phyloP scores from a whole-genome alignment of 1,140 invertebrate species.

The Drosophila saltans region DNA sequence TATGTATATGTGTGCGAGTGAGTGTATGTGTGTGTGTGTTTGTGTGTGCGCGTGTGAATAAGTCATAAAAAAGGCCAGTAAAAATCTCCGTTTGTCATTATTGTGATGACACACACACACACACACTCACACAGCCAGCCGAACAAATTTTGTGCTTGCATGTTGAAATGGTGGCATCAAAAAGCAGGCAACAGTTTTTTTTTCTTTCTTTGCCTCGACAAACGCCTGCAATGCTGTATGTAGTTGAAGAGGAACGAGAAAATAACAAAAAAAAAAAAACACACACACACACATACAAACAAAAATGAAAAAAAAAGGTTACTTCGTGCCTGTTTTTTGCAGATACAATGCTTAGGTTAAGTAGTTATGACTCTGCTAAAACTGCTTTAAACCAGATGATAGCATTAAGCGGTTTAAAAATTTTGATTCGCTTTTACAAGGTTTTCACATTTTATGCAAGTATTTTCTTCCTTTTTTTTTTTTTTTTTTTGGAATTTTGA shows the following conservation, averaged over 20 bases:
- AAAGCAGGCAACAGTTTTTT: constrained; percentile 63
- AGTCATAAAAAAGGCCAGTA: constrained; percentile 60
- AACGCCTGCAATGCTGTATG: constrained; percentile 6
- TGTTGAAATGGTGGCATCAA: constrained; percentile 28
- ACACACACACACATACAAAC: neutral
- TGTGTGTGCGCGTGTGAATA: constrained; percentile 40
- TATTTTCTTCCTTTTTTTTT: too few relatives aligned
- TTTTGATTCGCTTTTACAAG: neutral
- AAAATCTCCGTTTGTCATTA: constrained; percentile 68
- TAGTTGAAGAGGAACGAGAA: neutral
- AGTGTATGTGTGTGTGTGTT: neutral
- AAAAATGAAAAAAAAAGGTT: neutral
- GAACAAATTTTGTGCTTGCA: constrained; percentile 19
- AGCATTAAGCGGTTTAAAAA: constrained; percentile 7
- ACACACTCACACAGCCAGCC: constrained; percentile 10
- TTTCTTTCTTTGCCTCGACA: constrained; percentile 7
- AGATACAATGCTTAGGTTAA: constrained; percentile 11
- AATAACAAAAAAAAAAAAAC: neutral
- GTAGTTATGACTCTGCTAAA: constrained; percentile 12
- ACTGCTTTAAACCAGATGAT: constrained; percentile 11
- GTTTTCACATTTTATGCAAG: neutral
- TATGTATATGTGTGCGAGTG: constrained; percentile 15
- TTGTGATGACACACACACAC: constrained; percentile 38
- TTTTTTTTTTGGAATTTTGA: too few relatives aligned
- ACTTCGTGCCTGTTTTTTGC: neutral